Conservation (phyloP, 2,113 vertebrate genomes). For the Eulacestoma nigropectus region DNA sequence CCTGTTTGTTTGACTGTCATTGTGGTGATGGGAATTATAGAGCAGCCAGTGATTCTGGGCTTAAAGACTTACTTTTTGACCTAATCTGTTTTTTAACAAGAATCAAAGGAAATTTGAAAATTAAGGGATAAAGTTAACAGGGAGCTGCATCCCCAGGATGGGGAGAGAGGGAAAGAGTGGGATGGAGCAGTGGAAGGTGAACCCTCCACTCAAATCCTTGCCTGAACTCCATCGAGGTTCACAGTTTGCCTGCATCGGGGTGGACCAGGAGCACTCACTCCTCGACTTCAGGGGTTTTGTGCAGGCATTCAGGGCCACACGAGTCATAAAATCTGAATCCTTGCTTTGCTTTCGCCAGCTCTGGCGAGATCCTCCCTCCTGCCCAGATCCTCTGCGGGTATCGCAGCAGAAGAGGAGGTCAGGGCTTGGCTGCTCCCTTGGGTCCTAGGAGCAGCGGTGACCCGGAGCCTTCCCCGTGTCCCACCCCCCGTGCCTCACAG, state of each 20-base stretch:
- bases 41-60: neutral
- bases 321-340: accelerated
- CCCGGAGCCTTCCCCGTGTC: neutral
- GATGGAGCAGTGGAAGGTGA: neutral
- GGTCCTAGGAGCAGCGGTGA: neutral
- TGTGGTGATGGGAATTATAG: accelerated
- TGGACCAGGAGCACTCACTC: accelerated
- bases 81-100: accelerated
- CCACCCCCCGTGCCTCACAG: accelerated
- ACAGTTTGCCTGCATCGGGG: accelerated
- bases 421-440: neutral
- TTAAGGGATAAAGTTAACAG: neutral
- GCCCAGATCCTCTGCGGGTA: accelerated
- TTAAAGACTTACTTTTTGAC: neutral
- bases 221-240: neutral
- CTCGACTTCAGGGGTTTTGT: accelerated
- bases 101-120: neutral
- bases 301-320: accelerated
- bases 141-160: neutral
- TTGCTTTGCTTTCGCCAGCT: neutral
- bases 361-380: neutral
- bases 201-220: neutral
- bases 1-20: neutral
- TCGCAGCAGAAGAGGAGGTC: accelerated
- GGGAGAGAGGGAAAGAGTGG: neutral